phyloP scores from a whole-genome alignment of 2,888 invertebrate genomes.

The Sminthurinus aureus region DNA sequence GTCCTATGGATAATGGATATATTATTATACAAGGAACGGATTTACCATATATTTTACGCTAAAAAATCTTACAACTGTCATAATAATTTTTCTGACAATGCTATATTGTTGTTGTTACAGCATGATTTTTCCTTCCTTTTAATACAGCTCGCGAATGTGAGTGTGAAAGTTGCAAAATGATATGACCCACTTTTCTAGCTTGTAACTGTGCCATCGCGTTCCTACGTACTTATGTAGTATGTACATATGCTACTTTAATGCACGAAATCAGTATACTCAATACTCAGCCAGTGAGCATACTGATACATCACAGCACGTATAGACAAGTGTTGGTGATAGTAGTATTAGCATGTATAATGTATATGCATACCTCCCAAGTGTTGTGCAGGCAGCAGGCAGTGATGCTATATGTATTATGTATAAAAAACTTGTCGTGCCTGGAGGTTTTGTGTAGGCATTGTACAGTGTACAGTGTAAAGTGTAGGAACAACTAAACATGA shows the following conservation, averaged over 20 bases:
- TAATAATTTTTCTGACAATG: conserved; percentile 8
- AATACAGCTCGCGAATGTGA: not conserved
- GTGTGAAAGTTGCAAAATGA: conserved; percentile 55
- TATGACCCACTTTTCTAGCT: conserved; percentile 47
- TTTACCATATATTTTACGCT: no score
- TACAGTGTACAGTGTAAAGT: not conserved
- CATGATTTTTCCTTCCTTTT: conserved; percentile 35
- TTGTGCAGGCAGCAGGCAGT: no score
- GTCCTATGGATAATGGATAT: no score
- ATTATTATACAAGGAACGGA: no score
- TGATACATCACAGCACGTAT: not conserved
- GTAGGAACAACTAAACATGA: not conserved
- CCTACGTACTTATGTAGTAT: not conserved
- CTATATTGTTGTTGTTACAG: conserved; percentile 33
- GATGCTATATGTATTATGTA: not conserved
- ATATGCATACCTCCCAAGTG: not conserved
- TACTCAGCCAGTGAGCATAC: no score
- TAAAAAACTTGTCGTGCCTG: not conserved
- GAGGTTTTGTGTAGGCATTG: conserved; percentile 4
- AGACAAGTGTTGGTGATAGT: not conserved
- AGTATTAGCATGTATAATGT: not conserved
- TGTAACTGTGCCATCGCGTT: conserved; percentile 38
- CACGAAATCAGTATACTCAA: no score
- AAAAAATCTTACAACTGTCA: no score
- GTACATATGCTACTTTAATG: not conserved